These are phyloP conservation scores for Halyomorpha halys DNA, from an alignment of 1,140 invertebrate species.

Conservation along the genomic window DNA sequence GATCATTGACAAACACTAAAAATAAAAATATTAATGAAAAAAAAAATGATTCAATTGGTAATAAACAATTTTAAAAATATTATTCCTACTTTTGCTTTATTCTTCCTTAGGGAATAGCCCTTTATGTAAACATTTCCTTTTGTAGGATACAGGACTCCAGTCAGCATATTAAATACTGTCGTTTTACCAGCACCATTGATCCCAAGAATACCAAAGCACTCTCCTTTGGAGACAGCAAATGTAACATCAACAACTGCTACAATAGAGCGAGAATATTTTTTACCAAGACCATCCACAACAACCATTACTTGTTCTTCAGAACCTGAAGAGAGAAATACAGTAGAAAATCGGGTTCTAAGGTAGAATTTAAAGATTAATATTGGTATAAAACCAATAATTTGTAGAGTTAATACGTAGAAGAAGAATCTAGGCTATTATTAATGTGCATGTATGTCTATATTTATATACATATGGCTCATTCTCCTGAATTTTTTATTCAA, in stretches of 20 bases:
- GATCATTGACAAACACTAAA: slow-evolving; percentile 44
- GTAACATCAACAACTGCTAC: slow-evolving; percentile 60
- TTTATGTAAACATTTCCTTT: slow-evolving; percentile 28
- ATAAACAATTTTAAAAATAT: no score
- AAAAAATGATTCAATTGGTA: no score
- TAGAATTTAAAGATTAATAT: no score
- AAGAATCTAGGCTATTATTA: no score
- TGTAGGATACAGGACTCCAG: slow-evolving; percentile 44
- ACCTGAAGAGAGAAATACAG: neutral
- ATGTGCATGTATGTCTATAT: no score
- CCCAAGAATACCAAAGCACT: slow-evolving; percentile 86
- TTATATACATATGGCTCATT: no score
- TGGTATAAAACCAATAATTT: no score
- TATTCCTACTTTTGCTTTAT: slow-evolving; percentile 21
- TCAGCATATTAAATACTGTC: slow-evolving; percentile 81
- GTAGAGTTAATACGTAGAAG: no score
- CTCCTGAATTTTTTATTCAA: no score
- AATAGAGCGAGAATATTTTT: slow-evolving; percentile 28
- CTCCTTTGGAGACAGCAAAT: slow-evolving; percentile 53
- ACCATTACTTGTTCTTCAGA: slow-evolving; percentile 6
- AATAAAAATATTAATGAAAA: slow-evolving; percentile 1
- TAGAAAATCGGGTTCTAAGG: no score
- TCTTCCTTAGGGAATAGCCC: slow-evolving; percentile 12
- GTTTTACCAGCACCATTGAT: slow-evolving; percentile 78
- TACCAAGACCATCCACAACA: slow-evolving; percentile 28